Evolutionary conservation across 2,797 vertebrate genomes (phyloP), one percentile per base, ranked within the genome.

Genomic region (Masticophis lateralis): DNA sequence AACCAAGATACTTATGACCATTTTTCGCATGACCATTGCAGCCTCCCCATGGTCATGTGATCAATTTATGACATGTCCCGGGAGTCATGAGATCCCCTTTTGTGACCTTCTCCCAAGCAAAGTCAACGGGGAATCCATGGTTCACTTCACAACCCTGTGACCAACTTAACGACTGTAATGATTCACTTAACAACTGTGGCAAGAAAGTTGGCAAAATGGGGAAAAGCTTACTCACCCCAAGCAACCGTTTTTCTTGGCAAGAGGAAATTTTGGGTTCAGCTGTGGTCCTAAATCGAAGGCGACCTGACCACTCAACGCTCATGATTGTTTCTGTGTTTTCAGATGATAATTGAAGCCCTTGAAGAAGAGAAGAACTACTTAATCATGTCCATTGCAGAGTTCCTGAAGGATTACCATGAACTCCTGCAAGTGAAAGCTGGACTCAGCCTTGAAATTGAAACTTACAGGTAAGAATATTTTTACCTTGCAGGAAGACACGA

Each of bases 361-460:
- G 98, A 99, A 96, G 97, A 98, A 5, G 99, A 99, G 96, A 98
- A 98, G 96, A 98, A 97, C 55, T 92, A 97, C 95, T 98, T 99
- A 94, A 98, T 98, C 12, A 91, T 97, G 63, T 97, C 97, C 2
- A 98, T 99, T 94, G 98, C 97, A 0, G 98, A 98, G 74, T 98
- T 98, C 95, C 98, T 99, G 93, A 97, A 96, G 92, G 99, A 99
- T 60, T 99, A 99, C 87, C 98, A 99, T 94, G 98, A 99, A 0
- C 98, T 99, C 8, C 97, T 99, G 93, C 98, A 98, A 96, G 98
- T 99, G 96, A 99, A 99, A 97, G 99, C 98, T 43, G 97, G 98
- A 88, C 98, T 99, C 86, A 98, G 98, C 94, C 97, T 99, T 96
- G 99, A 99, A 97, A 98, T 99, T 95, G 98, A 98, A 53, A 98